Evolutionary conservation across 2,797 vertebrate genomes (phyloP).

Genomic region (Adelosebastes latens): DNA sequence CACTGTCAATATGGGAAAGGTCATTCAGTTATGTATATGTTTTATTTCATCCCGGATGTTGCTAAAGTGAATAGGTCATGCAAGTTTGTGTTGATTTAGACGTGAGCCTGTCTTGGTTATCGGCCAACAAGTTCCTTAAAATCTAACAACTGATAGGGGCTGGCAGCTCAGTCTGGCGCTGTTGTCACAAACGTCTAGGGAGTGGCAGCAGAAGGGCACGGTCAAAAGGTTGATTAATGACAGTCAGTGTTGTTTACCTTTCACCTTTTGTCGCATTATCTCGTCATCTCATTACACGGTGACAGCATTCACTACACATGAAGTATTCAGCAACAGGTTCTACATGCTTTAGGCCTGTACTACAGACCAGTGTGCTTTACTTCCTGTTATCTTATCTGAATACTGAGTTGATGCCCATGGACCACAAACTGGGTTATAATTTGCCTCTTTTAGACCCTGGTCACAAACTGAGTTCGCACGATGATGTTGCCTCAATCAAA

Average conservation of each 20-base stretch:
- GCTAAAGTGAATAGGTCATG: conserved; percentile 54
- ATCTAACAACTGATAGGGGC: conserved; percentile 57
- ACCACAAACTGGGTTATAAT: not conserved
- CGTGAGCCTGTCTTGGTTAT: conserved; percentile 41
- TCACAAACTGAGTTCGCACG: not conserved
- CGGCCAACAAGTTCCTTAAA: conserved; percentile 61
- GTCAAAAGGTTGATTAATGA: conserved; percentile 79
- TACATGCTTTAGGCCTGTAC: conserved; percentile 34
- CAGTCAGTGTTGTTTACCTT: conserved; percentile 66
- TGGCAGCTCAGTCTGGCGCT: conserved; percentile 60
- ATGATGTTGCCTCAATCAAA: not conserved
- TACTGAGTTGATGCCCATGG: not conserved
- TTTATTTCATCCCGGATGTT: conserved; percentile 66
- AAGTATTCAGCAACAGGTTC: conserved; percentile 54
- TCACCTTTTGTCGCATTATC: conserved; percentile 76
- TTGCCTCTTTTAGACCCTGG: not conserved
- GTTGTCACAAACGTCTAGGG: conserved; percentile 51
- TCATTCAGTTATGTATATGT: conserved; percentile 36
- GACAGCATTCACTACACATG: conserved; percentile 43
- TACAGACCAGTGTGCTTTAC: not conserved
- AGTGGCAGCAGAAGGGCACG: conserved; percentile 55
- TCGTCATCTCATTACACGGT: conserved; percentile 31
- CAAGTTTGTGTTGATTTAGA: conserved; percentile 63
- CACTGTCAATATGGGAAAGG: conserved; percentile 68
- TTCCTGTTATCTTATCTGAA: conserved; percentile 36